These are phyloP conservation scores for Crocuta crocuta DNA, from an alignment of 2,113 vertebrate species.

Conservation along the genomic window DNA sequence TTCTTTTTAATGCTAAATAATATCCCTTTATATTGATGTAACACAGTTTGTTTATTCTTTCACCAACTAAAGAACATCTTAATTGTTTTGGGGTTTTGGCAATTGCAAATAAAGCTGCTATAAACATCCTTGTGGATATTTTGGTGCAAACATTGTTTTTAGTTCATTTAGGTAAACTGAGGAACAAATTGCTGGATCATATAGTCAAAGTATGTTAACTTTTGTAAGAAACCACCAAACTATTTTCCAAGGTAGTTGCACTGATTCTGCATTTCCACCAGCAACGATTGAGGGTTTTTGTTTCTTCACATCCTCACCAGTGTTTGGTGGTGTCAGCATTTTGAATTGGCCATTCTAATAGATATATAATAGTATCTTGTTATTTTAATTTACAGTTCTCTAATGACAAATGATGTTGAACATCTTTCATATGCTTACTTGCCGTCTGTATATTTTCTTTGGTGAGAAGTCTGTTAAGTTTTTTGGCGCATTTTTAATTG, in stretches of 20 bases:
- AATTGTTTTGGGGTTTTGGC: neutral
- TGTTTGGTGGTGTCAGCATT: neutral
- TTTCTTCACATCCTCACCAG: neutral
- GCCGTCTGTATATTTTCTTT: neutral
- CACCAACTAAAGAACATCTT: neutral
- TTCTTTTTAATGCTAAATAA: neutral
- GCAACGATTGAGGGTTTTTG: neutral
- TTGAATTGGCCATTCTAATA: neutral
- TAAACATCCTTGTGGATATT: neutral
- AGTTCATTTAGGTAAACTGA: slow-evolving; percentile 6
- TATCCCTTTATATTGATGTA: neutral
- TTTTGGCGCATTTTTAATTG: neutral
- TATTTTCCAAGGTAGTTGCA: neutral
- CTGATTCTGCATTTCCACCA: neutral
- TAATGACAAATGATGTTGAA: neutral
- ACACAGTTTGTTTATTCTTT: neutral
- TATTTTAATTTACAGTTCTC: neutral
- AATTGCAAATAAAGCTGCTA: neutral
- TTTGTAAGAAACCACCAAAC: neutral
- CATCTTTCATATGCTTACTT: neutral
- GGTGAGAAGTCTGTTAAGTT: neutral
- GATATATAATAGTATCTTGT: neutral
- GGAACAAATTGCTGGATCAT: neutral
- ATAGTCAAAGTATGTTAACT: neutral
- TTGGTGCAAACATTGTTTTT: neutral